A percentile compares a stretch with the other conserved stretches of the same genome.
phyloP scores from a whole-genome alignment of 1,140 invertebrate species.

The Teleogryllus occipitalis region DNA sequence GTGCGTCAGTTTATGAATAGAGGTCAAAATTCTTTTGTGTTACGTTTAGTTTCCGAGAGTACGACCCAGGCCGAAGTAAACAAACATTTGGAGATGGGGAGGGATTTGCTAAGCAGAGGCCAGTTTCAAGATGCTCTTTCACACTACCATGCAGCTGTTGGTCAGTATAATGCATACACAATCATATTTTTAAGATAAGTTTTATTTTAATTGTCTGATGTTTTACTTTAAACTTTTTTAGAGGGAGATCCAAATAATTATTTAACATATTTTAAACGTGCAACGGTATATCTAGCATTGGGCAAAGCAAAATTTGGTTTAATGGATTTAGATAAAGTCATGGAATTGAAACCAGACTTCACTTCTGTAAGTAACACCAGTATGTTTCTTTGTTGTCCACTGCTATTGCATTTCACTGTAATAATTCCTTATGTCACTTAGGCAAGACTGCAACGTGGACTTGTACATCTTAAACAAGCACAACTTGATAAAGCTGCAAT shows the following conservation, averaged over 20 bases:
- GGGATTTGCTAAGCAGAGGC: constrained; percentile 79
- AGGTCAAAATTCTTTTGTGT: neutral
- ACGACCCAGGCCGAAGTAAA: constrained; percentile 70
- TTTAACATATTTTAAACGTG: constrained; percentile 87
- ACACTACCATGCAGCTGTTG: constrained; percentile 96
- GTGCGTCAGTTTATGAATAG: neutral
- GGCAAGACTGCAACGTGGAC: constrained; percentile 79
- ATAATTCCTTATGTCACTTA: constrained; percentile 30
- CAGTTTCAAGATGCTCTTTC: constrained; percentile 92
- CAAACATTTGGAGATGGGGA: constrained; percentile 87
- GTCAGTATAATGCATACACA: constrained; percentile 46
- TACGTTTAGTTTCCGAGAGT: constrained; percentile 49
- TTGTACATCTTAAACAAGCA: constrained; percentile 83
- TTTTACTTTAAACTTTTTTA: constrained; percentile 38
- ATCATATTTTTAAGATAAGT: neutral
- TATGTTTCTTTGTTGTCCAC: neutral
- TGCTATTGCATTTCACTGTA: neutral
- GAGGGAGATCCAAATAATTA: constrained; percentile 95
- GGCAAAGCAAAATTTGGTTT: constrained; percentile 94
- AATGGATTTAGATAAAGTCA: constrained; percentile 83
- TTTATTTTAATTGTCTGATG: neutral
- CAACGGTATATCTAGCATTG: constrained; percentile 92
- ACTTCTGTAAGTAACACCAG: constrained; percentile 48
- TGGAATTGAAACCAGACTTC: constrained; percentile 93
- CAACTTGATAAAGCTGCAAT: constrained; percentile 69